phyloP scores from a whole-genome alignment of 1,140 invertebrate genomes.

The Plodia interpunctella region DNA sequence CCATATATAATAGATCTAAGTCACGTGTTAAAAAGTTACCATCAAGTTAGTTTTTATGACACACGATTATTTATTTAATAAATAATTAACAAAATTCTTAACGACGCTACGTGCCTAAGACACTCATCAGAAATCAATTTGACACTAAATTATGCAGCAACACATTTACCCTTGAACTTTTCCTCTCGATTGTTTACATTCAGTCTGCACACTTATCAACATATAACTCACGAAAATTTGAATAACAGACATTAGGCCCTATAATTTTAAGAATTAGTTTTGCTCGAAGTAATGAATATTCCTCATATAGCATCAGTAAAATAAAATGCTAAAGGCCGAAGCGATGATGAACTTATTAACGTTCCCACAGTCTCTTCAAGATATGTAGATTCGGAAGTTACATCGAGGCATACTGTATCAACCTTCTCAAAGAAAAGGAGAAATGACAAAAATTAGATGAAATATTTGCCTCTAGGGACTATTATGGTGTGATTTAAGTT shows the following conservation, averaged over 20 bases:
- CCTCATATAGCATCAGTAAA: slow-evolving; percentile 41
- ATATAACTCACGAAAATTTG: slow-evolving; percentile 17
- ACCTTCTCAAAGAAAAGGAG: too few species aligned
- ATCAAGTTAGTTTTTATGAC: too few species aligned
- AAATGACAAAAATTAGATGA: too few species aligned
- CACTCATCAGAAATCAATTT: slow-evolving; percentile 54
- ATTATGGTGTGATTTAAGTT: too few species aligned
- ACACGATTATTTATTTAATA: too few species aligned
- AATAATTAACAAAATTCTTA: too few species aligned
- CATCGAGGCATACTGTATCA: too few species aligned
- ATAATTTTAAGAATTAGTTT: slow-evolving; percentile 37
- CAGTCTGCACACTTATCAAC: slow-evolving; percentile 41
- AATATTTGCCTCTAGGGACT: too few species aligned
- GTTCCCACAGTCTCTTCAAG: slow-evolving; percentile 54
- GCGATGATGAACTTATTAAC: slow-evolving; percentile 37
- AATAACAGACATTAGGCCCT: slow-evolving; percentile 34
- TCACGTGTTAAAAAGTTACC: too few species aligned
- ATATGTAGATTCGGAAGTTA: too few species aligned
- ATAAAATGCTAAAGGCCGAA: slow-evolving; percentile 43
- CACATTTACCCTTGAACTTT: slow-evolving; percentile 61
- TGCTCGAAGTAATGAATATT: slow-evolving; percentile 17
- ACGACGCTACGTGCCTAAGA: slow-evolving; percentile 14
- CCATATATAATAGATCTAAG: too few species aligned
- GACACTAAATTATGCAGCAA: slow-evolving; percentile 52
- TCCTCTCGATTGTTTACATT: slow-evolving; percentile 40